Evolutionary conservation across 2,797 vertebrate species (phyloP), one percentile per base, ranked within the genome.

Genomic region (Tokudaia muenninki): DNA sequence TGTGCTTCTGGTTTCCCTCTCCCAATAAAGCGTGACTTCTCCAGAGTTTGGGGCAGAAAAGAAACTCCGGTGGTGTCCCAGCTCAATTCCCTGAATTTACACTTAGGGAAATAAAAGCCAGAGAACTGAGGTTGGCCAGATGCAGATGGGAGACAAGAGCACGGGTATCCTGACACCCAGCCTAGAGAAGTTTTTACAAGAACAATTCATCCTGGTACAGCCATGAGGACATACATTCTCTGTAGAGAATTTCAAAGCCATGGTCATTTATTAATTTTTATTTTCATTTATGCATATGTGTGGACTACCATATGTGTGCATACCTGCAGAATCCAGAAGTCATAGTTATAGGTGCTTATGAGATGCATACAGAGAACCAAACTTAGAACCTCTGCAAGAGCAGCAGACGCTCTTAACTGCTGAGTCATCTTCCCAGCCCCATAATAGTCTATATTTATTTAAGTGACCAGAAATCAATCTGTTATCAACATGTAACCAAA

Each of bases 1-100:
- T 92, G 92, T 82, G 87, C 83, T 98, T 98, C 94, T 79, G 31
- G 78, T 93, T n/a, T 91, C 96, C 94, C 94, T 95, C 34, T 98
- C 90, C 0, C 29, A 13, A 83, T 90, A 97, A 98, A 96, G 97
- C 95, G 97, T 97, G 97, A 96, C 67, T 95, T 1, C 4, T 97
- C 92, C 79, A 80, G 75, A 80, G 75, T 94, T 77, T n/a, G 52
- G 70, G 87, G 50, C 63, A 59, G 74, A 55, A 79, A 88, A 90
- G 47, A 89, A 87, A 95, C 79, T 79, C 95, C 75, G 94, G 77
- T 97, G 90, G 96, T 90, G 97, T 31, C 91, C 61, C 79, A 78
- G 89, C 74, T 91, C 93, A 24, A 57, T 77, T 90, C n/a, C 79
- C 91, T 97, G 63, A 63, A 67, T 91, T 91, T 91, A 82, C 9